Evolutionary conservation across 1,140 invertebrate species (phyloP), one percentile per base, ranked within the genome.

Genomic region (Solenopsis fugax): DNA sequence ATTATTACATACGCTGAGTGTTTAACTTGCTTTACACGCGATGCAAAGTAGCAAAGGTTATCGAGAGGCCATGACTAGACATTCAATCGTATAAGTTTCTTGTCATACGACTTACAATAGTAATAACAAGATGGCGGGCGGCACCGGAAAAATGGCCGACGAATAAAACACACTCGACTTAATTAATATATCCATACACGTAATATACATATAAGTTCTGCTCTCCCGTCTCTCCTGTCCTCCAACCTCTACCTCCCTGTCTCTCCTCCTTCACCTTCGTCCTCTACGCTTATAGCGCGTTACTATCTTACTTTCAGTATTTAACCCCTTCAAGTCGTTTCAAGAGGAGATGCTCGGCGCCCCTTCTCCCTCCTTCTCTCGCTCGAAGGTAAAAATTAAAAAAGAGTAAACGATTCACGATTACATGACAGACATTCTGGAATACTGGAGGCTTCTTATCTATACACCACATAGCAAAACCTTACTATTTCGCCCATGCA

Each of bases 61-160:
- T 93, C 92, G 91, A 94, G 95, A 95, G 95, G 94, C 95, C 95
- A 95, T 95, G 95, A 95, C 95, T 95, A 95, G 95, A 95, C 92
- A 95, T 95, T 95, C 90, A 94, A 95, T 94, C 93, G 92, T 93
- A 93, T 87, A 92, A 92, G 81, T 89, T 75, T 81, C 65, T 81
- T 75, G 80, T 50, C 56, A 80, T 85, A 89, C 91, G 91, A 92
- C 91, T 95, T 93, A 95, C 71, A 92, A 95, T 95, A 91, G 65
- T 93, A 94, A 95, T 95, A 95, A 95, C 95, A 95, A 95, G 93
- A 95, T 94, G 93, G 92, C 92, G 94, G 93, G 93, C 93, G 93
- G 92, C 89, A 93, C 92, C 92, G 93, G 90, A 90, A 92, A 93
- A 94, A 93, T 93, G 90, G 92, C 94, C 93, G 91, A 94, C 92